Percentiles rank a stretch among this genome's conserved stretches.
Conservation (phyloP, 92 coral and sea anemone species). For the Phenganax stokvisi region DNA sequence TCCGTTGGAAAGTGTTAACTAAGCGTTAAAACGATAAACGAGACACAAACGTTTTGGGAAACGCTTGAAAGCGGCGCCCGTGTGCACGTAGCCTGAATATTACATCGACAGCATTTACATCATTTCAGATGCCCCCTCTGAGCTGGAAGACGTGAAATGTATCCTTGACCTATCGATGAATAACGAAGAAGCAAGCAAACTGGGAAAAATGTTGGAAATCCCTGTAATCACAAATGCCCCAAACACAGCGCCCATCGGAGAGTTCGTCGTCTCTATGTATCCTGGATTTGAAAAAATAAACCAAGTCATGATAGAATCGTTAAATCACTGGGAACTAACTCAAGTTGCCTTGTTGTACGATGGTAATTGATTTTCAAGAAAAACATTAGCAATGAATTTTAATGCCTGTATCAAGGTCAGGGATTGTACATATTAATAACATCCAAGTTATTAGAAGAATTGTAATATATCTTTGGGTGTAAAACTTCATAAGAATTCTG, state of each 20-base stretch:
- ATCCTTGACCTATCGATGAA: constrained; percentile 20
- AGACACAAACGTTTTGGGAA: too few relatives aligned
- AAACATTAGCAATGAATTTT: background rate
- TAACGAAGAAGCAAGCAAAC: constrained; percentile 14
- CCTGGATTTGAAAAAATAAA: constrained; percentile 26
- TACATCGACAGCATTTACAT: too few relatives aligned
- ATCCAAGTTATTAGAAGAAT: too few relatives aligned
- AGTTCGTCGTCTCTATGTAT: constrained; percentile 28
- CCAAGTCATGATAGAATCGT: background rate
- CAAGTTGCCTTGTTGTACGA: constrained; percentile 34
- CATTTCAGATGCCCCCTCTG: background rate
- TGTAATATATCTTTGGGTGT: too few relatives aligned
- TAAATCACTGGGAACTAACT: constrained; percentile 14
- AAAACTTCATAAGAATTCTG: too few relatives aligned
- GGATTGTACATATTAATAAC: too few relatives aligned
- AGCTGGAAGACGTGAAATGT: constrained; percentile 1
- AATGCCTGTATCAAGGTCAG: too few relatives aligned
- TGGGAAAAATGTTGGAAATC: constrained; percentile 22
- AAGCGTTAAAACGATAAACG: too few relatives aligned
- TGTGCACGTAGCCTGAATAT: too few relatives aligned
- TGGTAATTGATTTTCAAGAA: constrained; percentile 7
- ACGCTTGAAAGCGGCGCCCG: too few relatives aligned
- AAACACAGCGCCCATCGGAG: constrained; percentile 12
- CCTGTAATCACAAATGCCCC: constrained; percentile 35
- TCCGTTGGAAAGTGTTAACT: too few relatives aligned